Conservation (phyloP, 2,113 vertebrate genomes). For the Odocoileus virginianus region DNA sequence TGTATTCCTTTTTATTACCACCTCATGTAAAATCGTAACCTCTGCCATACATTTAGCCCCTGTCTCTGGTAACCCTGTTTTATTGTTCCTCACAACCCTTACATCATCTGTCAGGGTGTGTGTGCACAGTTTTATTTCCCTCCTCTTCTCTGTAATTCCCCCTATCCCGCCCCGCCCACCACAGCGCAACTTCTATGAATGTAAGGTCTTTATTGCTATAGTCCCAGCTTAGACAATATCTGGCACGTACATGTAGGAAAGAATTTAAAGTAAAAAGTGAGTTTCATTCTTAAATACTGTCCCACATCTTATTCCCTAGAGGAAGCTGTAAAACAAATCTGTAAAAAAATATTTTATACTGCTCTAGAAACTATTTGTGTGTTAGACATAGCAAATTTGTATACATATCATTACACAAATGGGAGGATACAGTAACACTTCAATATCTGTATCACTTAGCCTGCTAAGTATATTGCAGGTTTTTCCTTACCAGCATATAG, state of each 20-base stretch:
- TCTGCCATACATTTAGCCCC: neutral
- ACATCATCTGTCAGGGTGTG: neutral
- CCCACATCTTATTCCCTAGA: neutral
- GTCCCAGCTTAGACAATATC: neutral
- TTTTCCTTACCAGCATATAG: neutral
- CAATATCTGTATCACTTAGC: neutral
- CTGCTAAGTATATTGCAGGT: neutral
- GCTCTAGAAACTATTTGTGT: neutral
- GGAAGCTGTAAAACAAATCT: neutral
- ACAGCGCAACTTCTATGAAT: neutral
- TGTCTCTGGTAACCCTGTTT: neutral
- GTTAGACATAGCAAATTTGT: neutral
- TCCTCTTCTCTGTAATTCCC: neutral
- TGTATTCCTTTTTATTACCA: neutral
- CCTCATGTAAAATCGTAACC: neutral
- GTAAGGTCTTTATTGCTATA: neutral
- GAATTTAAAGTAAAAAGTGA: neutral
- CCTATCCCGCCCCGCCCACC: fast-evolving
- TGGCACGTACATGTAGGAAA: neutral
- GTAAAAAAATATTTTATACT: neutral
- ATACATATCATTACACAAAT: neutral
- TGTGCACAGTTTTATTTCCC: neutral
- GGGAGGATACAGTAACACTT: neutral
- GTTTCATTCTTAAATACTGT: neutral
- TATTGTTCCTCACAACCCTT: neutral